Base-by-base conservation (phyloP, 2,113 vertebrate species). In the Sciurus niger region DNA sequence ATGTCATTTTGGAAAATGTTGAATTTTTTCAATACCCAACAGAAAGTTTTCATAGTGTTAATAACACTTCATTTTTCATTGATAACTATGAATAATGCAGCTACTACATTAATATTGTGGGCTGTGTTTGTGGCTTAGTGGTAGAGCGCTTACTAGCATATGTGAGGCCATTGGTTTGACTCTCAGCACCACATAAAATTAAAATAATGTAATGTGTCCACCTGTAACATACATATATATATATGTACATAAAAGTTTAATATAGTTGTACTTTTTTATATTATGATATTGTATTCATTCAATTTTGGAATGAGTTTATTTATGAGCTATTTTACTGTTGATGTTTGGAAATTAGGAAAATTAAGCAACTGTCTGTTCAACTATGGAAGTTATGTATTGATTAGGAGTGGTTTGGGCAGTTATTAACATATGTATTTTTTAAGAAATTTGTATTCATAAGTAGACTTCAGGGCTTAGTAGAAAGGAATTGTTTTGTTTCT, bases 401-500 rank as follows among this genome's bases (percentile, higher is more conserved):
- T 84, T 93, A 8, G 95, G 70, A 86, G 74, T 18, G 30, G 28
- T 95, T 96, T 80, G 72, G 55, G 30, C 22, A 82, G n/a, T 9
- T 90, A 67, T 67, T 94, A 43, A 96, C 82, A 90, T 92, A 77
- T 18, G 1, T 85, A 2, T 70, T 85, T 6, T 70, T 72, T 93
- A 72, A 94, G 34, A 77, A 46, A 76, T n/a, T 82, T 55, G 8
- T 83, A 73, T 53, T 48, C 30, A 63, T 84, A 85, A 77, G 20
- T 77, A 84, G 30, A 83, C 24, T 85, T 89, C 76, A n/a, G 51
- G 32, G 6, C 53, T 88, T 89, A 78, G 30, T 53, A 16, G 74
- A 87, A 96, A 87, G 43, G 84, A 92, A 51, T 58, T 48, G 12
- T 7, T 84, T 78, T 72, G 55, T 67, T 91, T 95, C 85, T 93